Base-by-base conservation (phyloP, 2,797 vertebrate genomes). In the Octomys mimax region DNA sequence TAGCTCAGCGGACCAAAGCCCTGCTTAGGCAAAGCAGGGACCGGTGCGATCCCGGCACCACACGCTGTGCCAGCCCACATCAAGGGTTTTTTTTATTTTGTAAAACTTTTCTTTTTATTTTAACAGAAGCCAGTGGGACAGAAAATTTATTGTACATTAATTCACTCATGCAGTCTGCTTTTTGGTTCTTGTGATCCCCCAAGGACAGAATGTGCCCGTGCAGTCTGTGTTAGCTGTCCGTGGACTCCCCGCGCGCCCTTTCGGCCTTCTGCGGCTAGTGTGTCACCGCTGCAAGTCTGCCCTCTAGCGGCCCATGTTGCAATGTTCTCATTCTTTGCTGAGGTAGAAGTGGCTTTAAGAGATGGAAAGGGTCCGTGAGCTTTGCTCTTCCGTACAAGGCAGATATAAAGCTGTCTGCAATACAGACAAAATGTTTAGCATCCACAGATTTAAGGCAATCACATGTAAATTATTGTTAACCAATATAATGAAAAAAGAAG, bases 231-330 rank as follows among this genome's bases (percentile, higher is more conserved):
- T 75, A 86, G 13, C 42, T 87, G 80, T 62, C 16, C 28, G 4
- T n/a, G 71, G 36, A 66, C 90, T 89, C 92, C 59, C 77, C 70
- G 92, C 79, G 13, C 11, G 21, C 9, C 61, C n/a, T 81, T 93
- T 95, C 84, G 18, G 24, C 4, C 1, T 24, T 59, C 39, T 8
- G 42, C 54, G 16, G 8, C 14, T 28, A 6, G 12, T 79, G 11
- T 36, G 94, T 94, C 68, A 33, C 49, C 81, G 89, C 92, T 92
- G 26, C 81, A 93, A 54, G 94, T 62, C 9, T 31, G 89, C 96
- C 97, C 96, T 71, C 97, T 97, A 96, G 96, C 94, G 97, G 92
- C 8, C 54, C 0, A 26, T 33, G 0, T 19, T 79, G 39, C 75
- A 66, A 64, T 59, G 54, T 66, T 70, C 91, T 90, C 87, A 13